Evolutionary conservation across 1,140 invertebrate genomes (phyloP), one percentile per base, ranked within the genome.

Genomic region (Drosophila auraria): DNA sequence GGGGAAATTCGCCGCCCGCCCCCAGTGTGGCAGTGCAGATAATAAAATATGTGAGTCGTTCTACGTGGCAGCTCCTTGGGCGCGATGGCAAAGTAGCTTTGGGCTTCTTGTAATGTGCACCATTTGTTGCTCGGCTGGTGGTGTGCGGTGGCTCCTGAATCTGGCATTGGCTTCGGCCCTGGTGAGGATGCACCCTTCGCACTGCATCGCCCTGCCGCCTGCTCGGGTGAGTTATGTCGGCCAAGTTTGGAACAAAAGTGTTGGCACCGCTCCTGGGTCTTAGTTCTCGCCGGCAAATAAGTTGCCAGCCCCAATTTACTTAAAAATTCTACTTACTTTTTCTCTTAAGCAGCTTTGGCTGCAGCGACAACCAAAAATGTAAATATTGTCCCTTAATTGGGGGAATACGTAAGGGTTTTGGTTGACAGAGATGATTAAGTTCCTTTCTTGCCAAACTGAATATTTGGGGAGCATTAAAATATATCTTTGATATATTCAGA

Each of bases 261-360:
- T 83, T 79, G 83, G 78, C 68, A 76, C 64, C 61, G 78, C 49
- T 76, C 50, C 66, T 45, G 49, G 45, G 53, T 78, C 53, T 73
- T 60, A 49, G 23, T 60, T 36, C 14, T 73, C n/a, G 45, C 36
- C 17, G 30, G 51, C 80, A 80, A 83, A 80, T 87, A 71, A 82
- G 56, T 87, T 87, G 63, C 64, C 78, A 60, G 64, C 78, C 80
- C 73, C 81, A 75, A 81, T 87, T 87, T 89, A 87, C 84, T 87
- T 87, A 75, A 83, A 87, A 87, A 87, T 87, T 87, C 84, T 81
- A 87, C 83, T 87, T 89, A 89, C 75, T 87, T 89, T 89, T 68
- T 54, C 45, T 64, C 56, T 75, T 70, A 86, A 76, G 82, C 71
- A 87, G 70, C 58, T 45, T 66, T 68, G 47, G 14, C 40, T 44